A percentile compares a stretch with the other conserved stretches of the same genome.
These are phyloP conservation scores for Halictus ligatus DNA, from an alignment of 2,888 invertebrate genomes.

Conservation along the genomic window DNA sequence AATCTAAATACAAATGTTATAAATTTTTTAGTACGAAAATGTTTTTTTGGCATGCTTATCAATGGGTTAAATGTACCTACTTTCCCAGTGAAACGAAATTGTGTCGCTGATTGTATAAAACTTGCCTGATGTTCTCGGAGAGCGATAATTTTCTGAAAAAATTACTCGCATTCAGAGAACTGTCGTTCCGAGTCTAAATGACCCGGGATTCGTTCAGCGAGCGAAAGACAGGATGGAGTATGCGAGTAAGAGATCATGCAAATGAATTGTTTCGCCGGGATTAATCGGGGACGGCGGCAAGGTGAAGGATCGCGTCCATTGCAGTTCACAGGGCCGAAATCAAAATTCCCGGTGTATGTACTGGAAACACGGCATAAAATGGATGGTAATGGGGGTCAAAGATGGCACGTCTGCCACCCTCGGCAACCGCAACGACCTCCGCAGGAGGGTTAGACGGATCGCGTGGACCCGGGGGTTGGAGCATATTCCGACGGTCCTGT, in stretches of 20 bases:
- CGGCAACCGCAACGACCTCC: slow-evolving; percentile 35
- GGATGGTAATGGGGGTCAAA: slow-evolving; percentile 48
- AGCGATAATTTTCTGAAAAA: too few species aligned
- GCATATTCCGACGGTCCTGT: slow-evolving; percentile 40
- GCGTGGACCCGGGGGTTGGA: slow-evolving; percentile 24
- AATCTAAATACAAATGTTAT: neutral
- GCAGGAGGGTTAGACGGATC: slow-evolving; percentile 29
- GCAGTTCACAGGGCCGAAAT: neutral
- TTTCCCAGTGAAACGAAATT: too few species aligned
- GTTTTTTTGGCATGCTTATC: too few species aligned
- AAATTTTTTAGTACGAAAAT: neutral
- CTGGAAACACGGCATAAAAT: slow-evolving; percentile 18
- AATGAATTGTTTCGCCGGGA: neutral
- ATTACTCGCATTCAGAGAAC: too few species aligned
- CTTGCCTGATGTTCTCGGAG: too few species aligned
- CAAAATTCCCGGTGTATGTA: neutral
- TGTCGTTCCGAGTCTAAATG: too few species aligned
- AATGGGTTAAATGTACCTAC: too few species aligned
- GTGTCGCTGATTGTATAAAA: too few species aligned
- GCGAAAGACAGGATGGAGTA: neutral
- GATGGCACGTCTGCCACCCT: slow-evolving; percentile 43
- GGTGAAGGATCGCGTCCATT: neutral
- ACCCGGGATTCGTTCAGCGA: too few species aligned
- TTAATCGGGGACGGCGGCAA: neutral
- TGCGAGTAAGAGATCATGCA: neutral